A percentile compares a stretch with the other conserved stretches of the same genome.
Conservation (phyloP, 2,797 vertebrate genomes). For the Echeneis naucrates region DNA sequence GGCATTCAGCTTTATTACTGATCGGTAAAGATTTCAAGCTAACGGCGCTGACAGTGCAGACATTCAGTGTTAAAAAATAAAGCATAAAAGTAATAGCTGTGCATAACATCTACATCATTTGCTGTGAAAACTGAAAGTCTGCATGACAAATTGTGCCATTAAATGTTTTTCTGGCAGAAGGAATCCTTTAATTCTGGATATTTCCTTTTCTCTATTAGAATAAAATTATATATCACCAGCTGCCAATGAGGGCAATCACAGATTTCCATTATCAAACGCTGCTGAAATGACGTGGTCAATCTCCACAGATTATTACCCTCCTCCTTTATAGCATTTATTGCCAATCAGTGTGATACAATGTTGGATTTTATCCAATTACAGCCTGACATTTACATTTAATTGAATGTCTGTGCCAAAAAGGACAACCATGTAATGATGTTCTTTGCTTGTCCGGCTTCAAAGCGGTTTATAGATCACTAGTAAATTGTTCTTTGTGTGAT, state of each 20-base stretch:
- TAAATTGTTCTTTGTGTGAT: not conserved
- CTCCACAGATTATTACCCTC: conserved; percentile 20
- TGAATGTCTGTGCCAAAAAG: conserved; percentile 34
- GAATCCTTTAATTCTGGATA: not conserved
- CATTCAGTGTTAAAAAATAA: conserved; percentile 7
- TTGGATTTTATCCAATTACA: conserved; percentile 50
- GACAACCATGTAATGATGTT: not conserved
- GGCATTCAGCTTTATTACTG: not conserved
- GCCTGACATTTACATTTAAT: conserved; percentile 60
- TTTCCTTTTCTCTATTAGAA: conserved; percentile 18
- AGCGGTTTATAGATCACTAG: conserved; percentile 17
- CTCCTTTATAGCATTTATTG: conserved; percentile 41
- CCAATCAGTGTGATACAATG: conserved; percentile 26
- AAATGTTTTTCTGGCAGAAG: not conserved
- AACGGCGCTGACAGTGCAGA: not conserved
- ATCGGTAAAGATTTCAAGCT: conserved; percentile 1
- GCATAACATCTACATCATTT: conserved; percentile 1
- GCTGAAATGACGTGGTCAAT: conserved; percentile 13
- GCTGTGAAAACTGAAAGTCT: conserved; percentile 5
- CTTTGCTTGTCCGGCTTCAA: conserved; percentile 6
- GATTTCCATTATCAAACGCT: conserved; percentile 43
- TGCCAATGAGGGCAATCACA: conserved; percentile 50
- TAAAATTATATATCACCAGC: conserved; percentile 37
- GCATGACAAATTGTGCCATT: not conserved
- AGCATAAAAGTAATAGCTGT: not conserved